A percentile compares a stretch with the other conserved stretches of the same genome.
phyloP scores from a whole-genome alignment of 2,113 vertebrate genomes.

The Megaceryle maxima region DNA sequence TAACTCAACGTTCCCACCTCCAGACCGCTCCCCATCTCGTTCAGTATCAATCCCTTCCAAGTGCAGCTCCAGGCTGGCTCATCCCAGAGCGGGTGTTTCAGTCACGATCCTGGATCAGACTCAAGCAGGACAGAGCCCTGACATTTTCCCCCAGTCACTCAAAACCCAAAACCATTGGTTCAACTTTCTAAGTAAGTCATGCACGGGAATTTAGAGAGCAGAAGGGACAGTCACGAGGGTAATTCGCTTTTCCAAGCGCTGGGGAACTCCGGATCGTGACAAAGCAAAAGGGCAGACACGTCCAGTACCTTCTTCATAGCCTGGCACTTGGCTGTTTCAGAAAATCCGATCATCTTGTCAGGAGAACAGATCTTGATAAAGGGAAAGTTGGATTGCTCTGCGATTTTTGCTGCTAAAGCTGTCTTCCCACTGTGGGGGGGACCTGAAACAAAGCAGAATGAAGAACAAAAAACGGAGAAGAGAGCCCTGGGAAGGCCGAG shows the following conservation, averaged over 20 bases:
- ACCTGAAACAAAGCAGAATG: slow-evolving; percentile 72
- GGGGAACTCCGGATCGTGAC: neutral
- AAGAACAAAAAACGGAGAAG: neutral
- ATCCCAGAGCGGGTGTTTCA: neutral
- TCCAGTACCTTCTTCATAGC: slow-evolving; percentile 92
- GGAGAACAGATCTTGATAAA: slow-evolving; percentile 99
- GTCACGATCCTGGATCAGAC: neutral
- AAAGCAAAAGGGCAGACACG: neutral
- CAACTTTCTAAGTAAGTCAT: neutral
- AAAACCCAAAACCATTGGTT: neutral
- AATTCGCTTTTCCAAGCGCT: neutral
- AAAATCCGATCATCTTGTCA: slow-evolving; percentile 97
- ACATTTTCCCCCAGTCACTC: neutral
- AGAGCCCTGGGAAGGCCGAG: neutral
- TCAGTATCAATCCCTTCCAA: neutral
- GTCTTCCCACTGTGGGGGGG: slow-evolving; percentile 96
- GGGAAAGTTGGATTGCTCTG: slow-evolving; percentile 95
- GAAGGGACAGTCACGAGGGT: neutral
- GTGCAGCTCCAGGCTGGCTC: neutral
- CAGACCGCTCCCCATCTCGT: neutral
- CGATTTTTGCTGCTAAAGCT: slow-evolving; percentile 91
- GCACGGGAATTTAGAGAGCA: neutral
- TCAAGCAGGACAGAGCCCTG: neutral
- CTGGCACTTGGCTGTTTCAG: slow-evolving; percentile 97
- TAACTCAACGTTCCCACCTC: neutral